Evolutionary conservation across 2,888 invertebrate species (phyloP), one percentile per base, ranked within the genome.

Genomic region (Teinopalpus imperialis): DNA sequence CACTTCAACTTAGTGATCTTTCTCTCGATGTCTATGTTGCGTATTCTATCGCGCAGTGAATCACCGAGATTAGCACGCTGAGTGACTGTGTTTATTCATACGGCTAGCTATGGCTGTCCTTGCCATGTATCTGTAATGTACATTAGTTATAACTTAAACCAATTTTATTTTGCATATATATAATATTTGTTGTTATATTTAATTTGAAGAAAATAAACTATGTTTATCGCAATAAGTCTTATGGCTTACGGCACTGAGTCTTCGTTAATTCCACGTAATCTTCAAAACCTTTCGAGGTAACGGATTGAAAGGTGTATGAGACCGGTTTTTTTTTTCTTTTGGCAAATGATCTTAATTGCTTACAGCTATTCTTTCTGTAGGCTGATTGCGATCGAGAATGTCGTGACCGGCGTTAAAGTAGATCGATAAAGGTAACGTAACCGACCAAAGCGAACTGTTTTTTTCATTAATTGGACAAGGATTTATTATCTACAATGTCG

Each of bases 401-500:
- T 37, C 36, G 37, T 44, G 37, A 32, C 32, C 24, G 32, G 21
- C 27, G 39, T 40, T 27, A 39, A 39, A 43, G 43, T 43, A 43
- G 34, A 35, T 8, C 35, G 29, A 20, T n/a, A 35, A 35, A 34
- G 42, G 10, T 42, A 42, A 42, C 9, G 34, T 35, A 20, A 27
- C 27, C 27, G 35, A 26, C 20, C 34, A 8, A 14, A 7, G 35
- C 32, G 26, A 32, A 21, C 31, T 34, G 4, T 20, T 32, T 34
- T 42, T 32, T 21, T 32, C 6, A 30, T 37, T 39, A 39, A 45
- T 45, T 39, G 39, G 39, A 45, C 39, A 44, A n/a, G 9, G 43
- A 18, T 44, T 24, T 37, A 39, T 45, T 32, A 8, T 4, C n/a
- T 8, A 20, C 36, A 4, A 21, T n/a, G 21, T 44, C 8, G 24